Base-by-base conservation (phyloP, 2,888 invertebrate species). In the Drosophila subquinaria region DNA sequence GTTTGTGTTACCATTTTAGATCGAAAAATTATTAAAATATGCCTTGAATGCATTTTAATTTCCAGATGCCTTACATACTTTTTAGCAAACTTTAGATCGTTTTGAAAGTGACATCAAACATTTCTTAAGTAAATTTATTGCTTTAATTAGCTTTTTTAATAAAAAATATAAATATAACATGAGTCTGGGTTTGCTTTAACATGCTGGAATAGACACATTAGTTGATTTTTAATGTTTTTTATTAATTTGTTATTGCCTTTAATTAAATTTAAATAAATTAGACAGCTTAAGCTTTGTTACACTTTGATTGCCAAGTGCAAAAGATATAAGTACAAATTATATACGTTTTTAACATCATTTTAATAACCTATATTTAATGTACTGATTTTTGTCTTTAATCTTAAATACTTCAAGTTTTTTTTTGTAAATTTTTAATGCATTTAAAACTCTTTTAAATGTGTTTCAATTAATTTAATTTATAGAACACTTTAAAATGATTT, bases 1-100 rank as follows among this genome's bases (percentile, higher is more conserved):
- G 60, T 69, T 70, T 72, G 20, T 47, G 35, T 67, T 48, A 51
- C 88, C 81, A 66, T 72, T 66, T 77, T 77, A 48, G 59, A 65
- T 27, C 6, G 10, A 10, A 27, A 50, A 65, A 48, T 64, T 38
- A 68, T 73, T 70, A 48, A 53, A 64, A 70, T 67, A 20, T 62
- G 61, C 55, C 35, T 59, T 55, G 59, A 66, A 30, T 63, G 66
- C 60, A 43, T 79, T 79, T 75, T 67, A 70, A 79, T 74, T 79
- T 55, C 33, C 30, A 68, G 62, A 15, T 13, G 45, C 50, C n/a
- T 13, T 9, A 42, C 30, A 23, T 38, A 10, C 3, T 20, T 11
- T 35, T 56, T 17, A 64, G 59, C 15, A n/a, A 50, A 56, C 6
- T 40, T 73, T 40, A 33, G 38, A 33, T 30, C 38, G 6, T 10